These are phyloP conservation scores for Chiloscyllium punctatum DNA, from an alignment of 2,797 vertebrate genomes.

Conservation along the genomic window DNA sequence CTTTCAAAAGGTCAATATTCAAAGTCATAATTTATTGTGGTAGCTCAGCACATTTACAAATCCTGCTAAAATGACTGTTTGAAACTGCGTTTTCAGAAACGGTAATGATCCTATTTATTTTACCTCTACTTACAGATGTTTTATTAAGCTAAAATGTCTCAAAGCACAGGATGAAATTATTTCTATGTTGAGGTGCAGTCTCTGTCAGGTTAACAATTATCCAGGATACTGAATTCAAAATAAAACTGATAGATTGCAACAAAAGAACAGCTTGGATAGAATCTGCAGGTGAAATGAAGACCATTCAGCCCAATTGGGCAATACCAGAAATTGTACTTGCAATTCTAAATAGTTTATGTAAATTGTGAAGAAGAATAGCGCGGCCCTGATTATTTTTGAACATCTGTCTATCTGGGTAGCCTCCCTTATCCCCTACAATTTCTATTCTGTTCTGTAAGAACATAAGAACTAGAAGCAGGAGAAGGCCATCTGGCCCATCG, in stretches of 20 bases:
- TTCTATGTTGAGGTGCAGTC: not conserved
- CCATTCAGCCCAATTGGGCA: not conserved
- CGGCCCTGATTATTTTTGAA: no score
- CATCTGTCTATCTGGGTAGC: no score
- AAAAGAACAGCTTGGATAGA: not conserved
- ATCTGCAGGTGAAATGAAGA: not conserved
- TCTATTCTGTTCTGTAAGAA: no score
- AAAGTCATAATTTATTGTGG: not conserved
- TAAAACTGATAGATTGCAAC: not conserved
- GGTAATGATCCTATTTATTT: not conserved
- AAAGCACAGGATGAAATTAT: not conserved
- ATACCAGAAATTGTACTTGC: no score
- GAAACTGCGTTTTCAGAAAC: not conserved
- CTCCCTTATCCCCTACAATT: no score
- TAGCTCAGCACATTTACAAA: not conserved
- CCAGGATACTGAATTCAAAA: not conserved
- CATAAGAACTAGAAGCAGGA: no score
- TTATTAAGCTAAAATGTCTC: not conserved
- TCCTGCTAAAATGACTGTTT: not conserved
- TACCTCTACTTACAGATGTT: not conserved
- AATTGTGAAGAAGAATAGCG: no score
- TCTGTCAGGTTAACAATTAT: not conserved
- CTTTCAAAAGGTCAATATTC: not conserved
- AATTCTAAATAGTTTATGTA: no score
- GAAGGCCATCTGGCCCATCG: no score